These are phyloP conservation scores for Lymantria dispar DNA, from an alignment of 2,888 invertebrate species.

Conservation along the genomic window DNA sequence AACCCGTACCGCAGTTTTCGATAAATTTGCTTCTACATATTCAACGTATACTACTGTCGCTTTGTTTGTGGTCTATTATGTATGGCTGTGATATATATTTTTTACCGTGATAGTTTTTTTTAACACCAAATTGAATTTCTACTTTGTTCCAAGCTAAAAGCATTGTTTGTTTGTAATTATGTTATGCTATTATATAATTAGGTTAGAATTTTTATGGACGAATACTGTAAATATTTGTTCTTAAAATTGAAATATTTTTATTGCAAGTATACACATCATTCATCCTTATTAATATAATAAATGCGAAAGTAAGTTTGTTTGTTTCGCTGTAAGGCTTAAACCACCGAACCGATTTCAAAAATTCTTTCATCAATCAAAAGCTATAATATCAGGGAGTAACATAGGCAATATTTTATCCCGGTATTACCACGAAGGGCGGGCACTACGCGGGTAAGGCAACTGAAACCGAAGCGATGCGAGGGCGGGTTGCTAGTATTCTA, in stretches of 20 bases:
- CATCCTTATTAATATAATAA: neutral
- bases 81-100: constrained; percentile 22
- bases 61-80: constrained; percentile 58
- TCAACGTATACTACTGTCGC: constrained; percentile 53
- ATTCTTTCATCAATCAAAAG: too few species aligned
- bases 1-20: constrained; percentile 52
- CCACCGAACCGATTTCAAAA: too few species aligned
- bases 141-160: constrained; percentile 33
- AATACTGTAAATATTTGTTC: neutral
- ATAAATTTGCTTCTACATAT: constrained; percentile 51
- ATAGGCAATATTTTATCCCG: too few species aligned
- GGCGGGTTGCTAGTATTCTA: too few species aligned
- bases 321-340: too few species aligned
- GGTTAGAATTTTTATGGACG: constrained; percentile 5
- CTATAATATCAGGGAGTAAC: too few species aligned
- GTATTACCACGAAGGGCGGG: too few species aligned
- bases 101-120: constrained; percentile 42
- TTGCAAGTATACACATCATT: too few species aligned
- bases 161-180: constrained; percentile 26
- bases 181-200: constrained; percentile 6
- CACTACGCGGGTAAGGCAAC: too few species aligned
- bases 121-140: constrained; percentile 53
- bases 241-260: too few species aligned
- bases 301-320: too few species aligned
- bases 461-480: too few species aligned